Evolutionary conservation across 2,113 vertebrate genomes (phyloP).

Genomic region (Notothenia rossii): DNA sequence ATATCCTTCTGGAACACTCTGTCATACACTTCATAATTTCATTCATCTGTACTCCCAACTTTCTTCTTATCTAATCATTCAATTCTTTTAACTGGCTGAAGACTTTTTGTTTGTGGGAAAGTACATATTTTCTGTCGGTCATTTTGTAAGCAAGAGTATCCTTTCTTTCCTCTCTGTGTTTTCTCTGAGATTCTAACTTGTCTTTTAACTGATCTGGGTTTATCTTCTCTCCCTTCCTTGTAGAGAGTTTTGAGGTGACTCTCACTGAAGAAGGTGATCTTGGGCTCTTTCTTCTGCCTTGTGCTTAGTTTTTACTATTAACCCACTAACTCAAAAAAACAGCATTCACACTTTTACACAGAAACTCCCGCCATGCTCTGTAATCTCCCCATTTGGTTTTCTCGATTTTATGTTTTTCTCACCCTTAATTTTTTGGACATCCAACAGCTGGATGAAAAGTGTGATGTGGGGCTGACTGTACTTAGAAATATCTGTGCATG

Average conservation of each 20-base stretch:
- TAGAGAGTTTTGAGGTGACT: slow-evolving; percentile 99
- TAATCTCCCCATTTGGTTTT: slow-evolving; percentile 86
- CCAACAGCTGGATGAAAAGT: slow-evolving; percentile 89
- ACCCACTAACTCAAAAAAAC: slow-evolving; percentile 96
- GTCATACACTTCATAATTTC: background rate
- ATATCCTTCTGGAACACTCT: background rate
- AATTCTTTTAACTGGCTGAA: slow-evolving; percentile 35
- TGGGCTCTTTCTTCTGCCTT: slow-evolving; percentile 94
- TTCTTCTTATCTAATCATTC: slow-evolving; percentile 13
- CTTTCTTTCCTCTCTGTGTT: slow-evolving; percentile 73
- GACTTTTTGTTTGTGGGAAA: slow-evolving; percentile 19
- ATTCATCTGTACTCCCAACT: background rate
- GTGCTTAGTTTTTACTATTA: slow-evolving; percentile 89
- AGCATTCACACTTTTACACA: slow-evolving; percentile 91
- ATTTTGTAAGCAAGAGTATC: slow-evolving; percentile 44
- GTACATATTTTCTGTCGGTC: slow-evolving; percentile 35
- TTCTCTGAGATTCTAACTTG: slow-evolving; percentile 80
- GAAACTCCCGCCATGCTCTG: slow-evolving; percentile 90
- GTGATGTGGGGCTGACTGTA: slow-evolving; percentile 83
- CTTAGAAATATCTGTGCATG: slow-evolving; percentile 98
- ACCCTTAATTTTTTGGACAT: slow-evolving; percentile 70
- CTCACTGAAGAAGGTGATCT: slow-evolving; percentile 99
- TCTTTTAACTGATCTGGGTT: slow-evolving; percentile 92
- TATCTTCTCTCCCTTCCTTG: slow-evolving; percentile 95
- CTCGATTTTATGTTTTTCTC: slow-evolving; percentile 74